Evolutionary conservation across 1,140 invertebrate genomes (phyloP), one percentile per base, ranked within the genome.

Genomic region (Drosophila pallidifrons): DNA sequence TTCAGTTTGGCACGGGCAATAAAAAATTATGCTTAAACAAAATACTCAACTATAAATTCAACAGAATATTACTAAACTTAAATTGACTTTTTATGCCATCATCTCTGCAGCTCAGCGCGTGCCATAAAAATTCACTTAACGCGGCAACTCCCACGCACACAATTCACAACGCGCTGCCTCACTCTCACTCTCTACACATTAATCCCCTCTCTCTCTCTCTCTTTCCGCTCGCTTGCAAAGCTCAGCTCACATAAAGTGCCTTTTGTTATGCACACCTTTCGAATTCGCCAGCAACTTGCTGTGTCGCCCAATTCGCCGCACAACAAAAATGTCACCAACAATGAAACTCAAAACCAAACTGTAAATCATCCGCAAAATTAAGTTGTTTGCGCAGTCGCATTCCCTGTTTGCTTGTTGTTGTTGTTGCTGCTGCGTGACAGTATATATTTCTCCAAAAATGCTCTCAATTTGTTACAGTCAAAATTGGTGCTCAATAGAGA

Each of bases 61-160:
- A 75, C 85, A 88, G 85, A 88, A 88, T 88, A 88, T 88, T 89
- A 85, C 81, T 75, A 88, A 88, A 73, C 81, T 88, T 89, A 90
- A 89, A 89, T 90, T 89, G 78, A 79, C 67, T 89, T 89, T 89
- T 89, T 89, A 89, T 89, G 85, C 79, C 85, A 81, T 89, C 83
- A 89, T 76, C 78, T 75, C 72, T 15, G 35, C 43, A 41, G 32
- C 51, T 43, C 35, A 81, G 49, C 83, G 83, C 83, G 83, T 87
- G 83, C 83, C 83, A 87, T 87, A 87, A 87, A 87, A 87, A 87
- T 77, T 88, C 83, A 87, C 83, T 87, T 87, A 87, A 77, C 32
- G 45, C 57, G 20, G 35, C 59, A 43, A 80, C 80, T 73, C 82
- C 82, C 82, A 85, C 82, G 60, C 82, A 82, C 38, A 41, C 41